Evolutionary conservation across 2,797 vertebrate species (phyloP).

Genomic region (Pangasius mekongensis): DNA sequence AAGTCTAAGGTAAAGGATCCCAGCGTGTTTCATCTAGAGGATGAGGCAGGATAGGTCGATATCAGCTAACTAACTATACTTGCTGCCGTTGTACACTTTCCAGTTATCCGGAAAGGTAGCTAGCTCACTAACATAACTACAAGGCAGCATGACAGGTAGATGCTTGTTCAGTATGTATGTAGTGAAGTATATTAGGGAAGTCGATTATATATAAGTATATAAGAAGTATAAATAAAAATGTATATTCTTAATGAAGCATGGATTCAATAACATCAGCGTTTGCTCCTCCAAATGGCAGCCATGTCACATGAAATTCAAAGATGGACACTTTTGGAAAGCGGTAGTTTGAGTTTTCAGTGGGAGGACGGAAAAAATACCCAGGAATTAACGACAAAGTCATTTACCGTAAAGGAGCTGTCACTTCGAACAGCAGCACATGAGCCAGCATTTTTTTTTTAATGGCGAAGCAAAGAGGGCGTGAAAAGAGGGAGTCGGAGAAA

Average conservation of each 20-base stretch:
- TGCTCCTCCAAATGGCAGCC: background rate
- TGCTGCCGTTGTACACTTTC: background rate
- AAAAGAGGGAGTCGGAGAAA: conserved; percentile 67
- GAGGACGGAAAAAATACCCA: background rate
- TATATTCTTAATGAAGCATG: background rate
- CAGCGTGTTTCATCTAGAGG: background rate
- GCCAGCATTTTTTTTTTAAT: conserved; percentile 31
- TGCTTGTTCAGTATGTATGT: too few species aligned
- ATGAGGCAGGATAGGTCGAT: background rate
- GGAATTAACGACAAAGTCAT: conserved; percentile 53
- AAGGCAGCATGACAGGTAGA: background rate
- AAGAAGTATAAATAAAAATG: background rate
- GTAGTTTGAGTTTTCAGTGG: background rate
- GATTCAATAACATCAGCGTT: background rate
- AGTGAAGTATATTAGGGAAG: too few species aligned
- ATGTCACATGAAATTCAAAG: background rate
- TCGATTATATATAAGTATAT: too few species aligned
- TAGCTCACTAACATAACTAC: background rate
- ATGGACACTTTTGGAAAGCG: background rate
- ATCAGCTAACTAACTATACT: background rate
- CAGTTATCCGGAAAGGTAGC: background rate
- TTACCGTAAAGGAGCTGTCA: conserved; percentile 56
- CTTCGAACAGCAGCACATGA: conserved; percentile 38
- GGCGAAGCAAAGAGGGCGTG: conserved; percentile 50
- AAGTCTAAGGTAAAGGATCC: background rate